Evolutionary conservation across 2,113 vertebrate genomes (phyloP), one percentile per base, ranked within the genome.

Genomic region (Pachypanchax playfairii): DNA sequence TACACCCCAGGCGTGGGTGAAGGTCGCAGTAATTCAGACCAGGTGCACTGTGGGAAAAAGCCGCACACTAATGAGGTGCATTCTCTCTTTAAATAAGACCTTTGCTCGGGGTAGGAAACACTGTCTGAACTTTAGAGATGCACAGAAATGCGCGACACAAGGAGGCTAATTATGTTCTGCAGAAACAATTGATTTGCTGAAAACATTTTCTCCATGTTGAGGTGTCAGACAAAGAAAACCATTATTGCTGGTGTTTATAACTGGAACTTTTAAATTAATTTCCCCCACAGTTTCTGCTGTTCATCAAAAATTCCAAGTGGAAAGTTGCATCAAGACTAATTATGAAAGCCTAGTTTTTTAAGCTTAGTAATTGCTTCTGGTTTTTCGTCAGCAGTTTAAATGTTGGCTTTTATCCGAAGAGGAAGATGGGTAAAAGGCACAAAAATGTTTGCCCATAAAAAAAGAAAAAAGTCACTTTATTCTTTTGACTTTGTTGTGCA

Each of bases 61-160:
- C 77, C 70, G 66, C 76, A 69, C 65, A 51, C 68, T 90, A 91
- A 92, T 90, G 85, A 91, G 81, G 64, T 60, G 38, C 65, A 62
- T 67, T 71, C 62, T 59, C 61, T 75, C 65, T 81, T 71, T 83
- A 85, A 90, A 88, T 75, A 63, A 80, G 79, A 78, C 71, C 75
- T 67, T 75, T 77, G 71, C 69, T 80, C 68, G 24, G 65, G 58
- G 29, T 65, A 35, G 74, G 39, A 77, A 78, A 38, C 53, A 41
- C 38, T 20, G 47, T 70, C 67, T 76, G 67, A 83, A 84, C 72
- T 73, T 73, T 57, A 69, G 74, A 83, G 48, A 59, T 53, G 61
- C 26, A 35, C n/a, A 15, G 65, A 61, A 17, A 57, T 5, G 15
- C 5, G 22, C 53, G 55, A 38, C 9, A 26, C 38, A 47, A 39